phyloP scores from a whole-genome alignment of 92 coral and sea anemone species.

The Epizoanthus stellaris region DNA sequence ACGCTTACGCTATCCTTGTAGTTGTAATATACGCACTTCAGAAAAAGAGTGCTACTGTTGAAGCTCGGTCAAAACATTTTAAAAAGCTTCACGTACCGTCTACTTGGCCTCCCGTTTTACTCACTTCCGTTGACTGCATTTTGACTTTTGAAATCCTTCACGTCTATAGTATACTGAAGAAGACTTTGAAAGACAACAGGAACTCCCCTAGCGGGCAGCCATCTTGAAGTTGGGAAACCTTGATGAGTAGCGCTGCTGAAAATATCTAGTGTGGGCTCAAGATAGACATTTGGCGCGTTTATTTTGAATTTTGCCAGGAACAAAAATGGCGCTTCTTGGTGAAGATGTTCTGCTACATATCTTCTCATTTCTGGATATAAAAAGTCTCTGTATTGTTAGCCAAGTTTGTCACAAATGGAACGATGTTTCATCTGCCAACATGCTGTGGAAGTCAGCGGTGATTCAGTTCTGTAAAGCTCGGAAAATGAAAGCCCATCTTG shows the following conservation, averaged over 20 bases:
- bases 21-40: neutral
- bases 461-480: constrained; percentile 54
- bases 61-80: neutral
- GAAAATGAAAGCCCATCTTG: constrained; percentile 64
- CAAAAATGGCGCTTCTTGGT: constrained; percentile 46
- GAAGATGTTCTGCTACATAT: constrained; percentile 73
- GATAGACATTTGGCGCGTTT: constrained; percentile 12
- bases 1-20: too few species aligned
- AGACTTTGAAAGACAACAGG: neutral
- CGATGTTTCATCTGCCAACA: constrained; percentile 54
- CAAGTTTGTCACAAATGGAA: constrained; percentile 71
- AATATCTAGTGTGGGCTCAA: constrained; percentile 50
- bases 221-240: constrained; percentile 25
- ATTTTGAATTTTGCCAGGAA: neutral
- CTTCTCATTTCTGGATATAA: constrained; percentile 68
- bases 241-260: constrained; percentile 55
- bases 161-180: neutral
- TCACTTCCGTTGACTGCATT: constrained; percentile 74
- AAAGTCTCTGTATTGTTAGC: constrained; percentile 53
- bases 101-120: constrained; percentile 87
- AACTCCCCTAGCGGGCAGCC: constrained; percentile 44
- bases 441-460: constrained; percentile 71
- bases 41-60: neutral
- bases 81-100: constrained; percentile 70
- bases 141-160: neutral